A percentile compares a stretch with the other conserved stretches of the same genome.
Evolutionary conservation across 2,888 invertebrate genomes (phyloP).

Genomic region (Hyppa rectilinea): DNA sequence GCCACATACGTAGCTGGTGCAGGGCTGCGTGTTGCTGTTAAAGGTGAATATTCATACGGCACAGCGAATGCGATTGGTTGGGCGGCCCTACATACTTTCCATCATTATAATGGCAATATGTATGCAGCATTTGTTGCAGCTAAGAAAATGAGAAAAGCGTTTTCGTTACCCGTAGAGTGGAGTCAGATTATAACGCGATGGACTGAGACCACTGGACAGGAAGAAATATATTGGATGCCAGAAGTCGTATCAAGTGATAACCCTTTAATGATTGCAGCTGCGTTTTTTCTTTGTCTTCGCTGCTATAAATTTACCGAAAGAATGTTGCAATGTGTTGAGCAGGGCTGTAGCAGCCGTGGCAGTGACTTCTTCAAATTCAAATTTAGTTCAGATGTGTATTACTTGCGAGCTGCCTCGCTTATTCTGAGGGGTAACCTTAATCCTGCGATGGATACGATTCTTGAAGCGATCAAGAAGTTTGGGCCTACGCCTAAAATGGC

Average conservation of each 20-base stretch:
- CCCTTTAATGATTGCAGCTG: slow-evolving; percentile 83
- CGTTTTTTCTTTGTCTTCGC: slow-evolving; percentile 85
- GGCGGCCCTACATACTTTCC: slow-evolving; percentile 83
- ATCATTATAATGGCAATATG: slow-evolving; percentile 75
- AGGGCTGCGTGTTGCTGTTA: slow-evolving; percentile 83
- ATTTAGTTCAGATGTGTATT: slow-evolving; percentile 75
- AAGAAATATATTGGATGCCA: slow-evolving; percentile 85
- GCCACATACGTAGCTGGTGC: slow-evolving; percentile 73
- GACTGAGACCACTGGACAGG: slow-evolving; percentile 82
- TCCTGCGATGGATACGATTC: slow-evolving; percentile 74
- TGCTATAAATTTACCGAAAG: slow-evolving; percentile 81
- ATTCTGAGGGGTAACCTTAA: slow-evolving; percentile 74
- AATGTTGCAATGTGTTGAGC: slow-evolving; percentile 78
- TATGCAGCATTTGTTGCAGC: slow-evolving; percentile 81
- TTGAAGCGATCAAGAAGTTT: slow-evolving; percentile 74
- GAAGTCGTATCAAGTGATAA: slow-evolving; percentile 71
- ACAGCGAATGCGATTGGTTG: slow-evolving; percentile 84
- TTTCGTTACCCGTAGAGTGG: slow-evolving; percentile 81
- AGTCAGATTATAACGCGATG: slow-evolving; percentile 78
- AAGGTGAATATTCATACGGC: slow-evolving; percentile 83
- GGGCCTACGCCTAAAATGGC: slow-evolving; percentile 82
- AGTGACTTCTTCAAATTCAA: slow-evolving; percentile 63
- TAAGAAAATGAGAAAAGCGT: slow-evolving; percentile 84
- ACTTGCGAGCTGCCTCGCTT: slow-evolving; percentile 80
- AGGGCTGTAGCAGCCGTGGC: slow-evolving; percentile 78